Evolutionary conservation across 1,140 invertebrate genomes (phyloP).

Genomic region (Bemisia tabaci): DNA sequence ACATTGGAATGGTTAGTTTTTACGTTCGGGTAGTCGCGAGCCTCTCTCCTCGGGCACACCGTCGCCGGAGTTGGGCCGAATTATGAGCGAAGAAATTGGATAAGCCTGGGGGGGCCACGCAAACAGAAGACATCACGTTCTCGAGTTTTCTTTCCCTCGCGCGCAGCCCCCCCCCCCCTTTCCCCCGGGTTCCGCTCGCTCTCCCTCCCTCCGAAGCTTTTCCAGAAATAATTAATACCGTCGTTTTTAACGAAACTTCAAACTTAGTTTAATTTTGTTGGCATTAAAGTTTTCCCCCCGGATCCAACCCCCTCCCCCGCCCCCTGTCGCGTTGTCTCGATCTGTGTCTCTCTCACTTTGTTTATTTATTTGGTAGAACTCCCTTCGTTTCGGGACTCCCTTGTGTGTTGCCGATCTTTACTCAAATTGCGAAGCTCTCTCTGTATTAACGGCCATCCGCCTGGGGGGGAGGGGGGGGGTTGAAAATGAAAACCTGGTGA

Average conservation of each 20-base stretch:
- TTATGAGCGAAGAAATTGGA: neutral
- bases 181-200: neutral
- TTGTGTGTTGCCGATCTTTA: too few relatives aligned
- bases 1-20: too few relatives aligned
- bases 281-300: neutral
- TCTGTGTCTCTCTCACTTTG: neutral
- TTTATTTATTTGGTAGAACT: neutral
- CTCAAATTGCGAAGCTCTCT: too few relatives aligned
- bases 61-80: neutral
- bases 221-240: neutral
- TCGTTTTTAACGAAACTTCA: neutral
- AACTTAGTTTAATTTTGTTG: neutral
- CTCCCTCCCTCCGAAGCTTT: neutral
- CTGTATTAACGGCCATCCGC: too few relatives aligned
- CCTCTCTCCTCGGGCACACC: too few relatives aligned
- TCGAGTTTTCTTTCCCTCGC: neutral
- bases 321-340: too few relatives aligned
- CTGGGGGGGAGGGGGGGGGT: too few relatives aligned
- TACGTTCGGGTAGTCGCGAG: too few relatives aligned
- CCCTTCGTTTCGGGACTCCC: neutral
- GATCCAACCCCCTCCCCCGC: too few relatives aligned
- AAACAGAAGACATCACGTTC: neutral
- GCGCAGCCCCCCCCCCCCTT: neutral
- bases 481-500: too few relatives aligned
- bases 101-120: neutral